Base-by-base conservation (phyloP, 1,140 invertebrate species). In the Dufourea novaeangliae region DNA sequence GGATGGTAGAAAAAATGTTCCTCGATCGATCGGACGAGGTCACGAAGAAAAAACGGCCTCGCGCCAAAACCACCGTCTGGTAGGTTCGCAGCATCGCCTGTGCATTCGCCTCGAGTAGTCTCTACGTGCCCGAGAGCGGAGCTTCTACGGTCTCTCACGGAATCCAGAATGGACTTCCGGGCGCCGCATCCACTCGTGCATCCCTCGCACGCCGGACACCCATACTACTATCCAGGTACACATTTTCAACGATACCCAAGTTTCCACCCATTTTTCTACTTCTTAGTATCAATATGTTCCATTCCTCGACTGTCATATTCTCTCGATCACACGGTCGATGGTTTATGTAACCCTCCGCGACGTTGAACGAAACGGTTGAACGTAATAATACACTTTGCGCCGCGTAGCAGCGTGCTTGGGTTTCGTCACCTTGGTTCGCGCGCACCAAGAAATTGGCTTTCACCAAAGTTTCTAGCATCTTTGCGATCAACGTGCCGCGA, bases 151-250 rank as follows among this genome's bases (percentile, higher is more conserved):
- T 27, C 54, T 14, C 54, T 32, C 29, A 68, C 44, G 25, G 54
- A 44, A 57, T 8, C 52, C 70, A 87, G 82, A 85, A 92, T 91
- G 90, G 90, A 92, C 87, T 92, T 90, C 88, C 91, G 90, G 63
- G 90, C 90, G 62, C 91, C 90, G 17, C 90, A 92, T 86, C 90
- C 90, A 67, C 89, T 89, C 75, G 88, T 90, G 78, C 90, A 91
- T 79, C 89, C 91, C 27, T 87, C 89, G 64, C 91, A 91, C 66
- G 86, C 84, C 56, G 89, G 89, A 78, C 91, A 92, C 57, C 91
- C 91, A 32, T 91, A 92, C 69, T 92, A 91, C 56, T 91, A 92
- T 73, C 88, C 90, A 90, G 90, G 91, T 92, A 92, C 29, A 50
- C 4, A 2, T 27, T 46, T 34, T 57, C 52, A 32, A 4, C 34